Base-by-base conservation (phyloP, 2,797 vertebrate genomes). In the Gymnodraco acuticeps region DNA sequence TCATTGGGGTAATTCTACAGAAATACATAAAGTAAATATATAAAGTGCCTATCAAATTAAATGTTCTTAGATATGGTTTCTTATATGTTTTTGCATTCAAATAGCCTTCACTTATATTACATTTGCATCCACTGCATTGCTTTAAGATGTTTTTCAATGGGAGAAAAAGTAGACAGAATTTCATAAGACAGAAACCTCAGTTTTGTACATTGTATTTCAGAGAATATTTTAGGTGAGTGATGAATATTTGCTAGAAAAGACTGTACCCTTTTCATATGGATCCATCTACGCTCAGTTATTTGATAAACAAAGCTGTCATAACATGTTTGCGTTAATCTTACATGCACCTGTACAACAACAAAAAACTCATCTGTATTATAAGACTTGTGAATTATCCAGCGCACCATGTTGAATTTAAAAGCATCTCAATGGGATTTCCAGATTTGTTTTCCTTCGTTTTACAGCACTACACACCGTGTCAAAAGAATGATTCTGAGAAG, bases 391-490 rank as follows among this genome's bases (percentile, higher is more conserved):
- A 62, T 61, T 72, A 52, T 51, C 70, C 50, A 74, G 64, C 48
- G 51, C 72, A 73, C 55, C 60, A 15, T 64, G 16, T 54, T 71
- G 55, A 67, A 70, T 80, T 71, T 16, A 70, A 88, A 81, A 77
- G 48, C 33, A 66, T 82, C 64, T 81, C 56, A 23, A 45, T 31
- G 27, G 60, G 54, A 16, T 71, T 80, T 71, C 53, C 45, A 60
- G 47, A 45, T 70, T 84, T 72, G 73, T 71, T 77, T 71, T 76
- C 45, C 78, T 77, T 83, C 73, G 58, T 83, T 83, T 80, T 67
- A 74, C 55, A 68, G 20, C 48, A 50, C 19, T 56, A 11, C 64
- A 67, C 50, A 59, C 70, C 3, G 16, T 63, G 42, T 64, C 64
- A 78, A 60, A 41, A 43, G 53, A 54, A 13, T 5, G 31, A 59